Percentiles rank a stretch among this genome's conserved stretches.
Conservation (phyloP, 1,140 invertebrate genomes). For the Charaxes varanes region DNA sequence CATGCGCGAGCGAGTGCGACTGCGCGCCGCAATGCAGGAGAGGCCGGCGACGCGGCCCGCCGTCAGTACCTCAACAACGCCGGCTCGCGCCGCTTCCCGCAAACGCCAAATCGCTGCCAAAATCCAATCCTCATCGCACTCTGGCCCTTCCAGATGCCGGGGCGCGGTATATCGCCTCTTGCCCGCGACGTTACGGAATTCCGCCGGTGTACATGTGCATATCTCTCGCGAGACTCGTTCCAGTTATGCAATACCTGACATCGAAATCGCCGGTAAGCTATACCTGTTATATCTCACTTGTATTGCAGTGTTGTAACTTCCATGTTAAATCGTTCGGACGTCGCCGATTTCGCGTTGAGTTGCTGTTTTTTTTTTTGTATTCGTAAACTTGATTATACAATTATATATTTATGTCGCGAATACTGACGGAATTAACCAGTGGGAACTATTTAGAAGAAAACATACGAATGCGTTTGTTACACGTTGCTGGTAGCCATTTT, state of each 20-base stretch:
- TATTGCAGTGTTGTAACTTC: conserved; percentile 2
- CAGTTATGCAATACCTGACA: conserved; percentile 52
- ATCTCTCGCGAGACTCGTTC: conserved; percentile 24
- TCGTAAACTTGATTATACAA: too few relatives aligned
- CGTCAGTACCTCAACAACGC: conserved; percentile 60
- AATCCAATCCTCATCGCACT: conserved; percentile 7
- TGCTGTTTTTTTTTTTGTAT: too few relatives aligned
- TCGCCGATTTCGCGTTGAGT: too few relatives aligned
- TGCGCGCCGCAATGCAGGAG: conserved; percentile 75
- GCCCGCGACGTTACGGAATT: conserved; percentile 27
- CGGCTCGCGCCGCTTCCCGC: conserved; percentile 41
- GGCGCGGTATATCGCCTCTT: conserved; percentile 19
- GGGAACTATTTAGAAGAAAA: too few relatives aligned
- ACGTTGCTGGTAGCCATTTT: too few relatives aligned
- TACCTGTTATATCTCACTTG: conserved; percentile 11
- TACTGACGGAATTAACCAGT: neutral
- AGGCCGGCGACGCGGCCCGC: conserved; percentile 54
- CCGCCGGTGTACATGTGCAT: conserved; percentile 34
- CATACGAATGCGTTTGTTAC: too few relatives aligned
- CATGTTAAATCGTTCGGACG: neutral
- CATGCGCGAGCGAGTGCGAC: conserved; percentile 71
- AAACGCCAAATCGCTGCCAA: conserved; percentile 3
- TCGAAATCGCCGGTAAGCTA: conserved; percentile 43
- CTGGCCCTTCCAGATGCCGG: conserved; percentile 18
- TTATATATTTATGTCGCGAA: conserved; percentile 1